Evolutionary conservation across 2,113 vertebrate genomes (phyloP).

Genomic region (Ia io): DNA sequence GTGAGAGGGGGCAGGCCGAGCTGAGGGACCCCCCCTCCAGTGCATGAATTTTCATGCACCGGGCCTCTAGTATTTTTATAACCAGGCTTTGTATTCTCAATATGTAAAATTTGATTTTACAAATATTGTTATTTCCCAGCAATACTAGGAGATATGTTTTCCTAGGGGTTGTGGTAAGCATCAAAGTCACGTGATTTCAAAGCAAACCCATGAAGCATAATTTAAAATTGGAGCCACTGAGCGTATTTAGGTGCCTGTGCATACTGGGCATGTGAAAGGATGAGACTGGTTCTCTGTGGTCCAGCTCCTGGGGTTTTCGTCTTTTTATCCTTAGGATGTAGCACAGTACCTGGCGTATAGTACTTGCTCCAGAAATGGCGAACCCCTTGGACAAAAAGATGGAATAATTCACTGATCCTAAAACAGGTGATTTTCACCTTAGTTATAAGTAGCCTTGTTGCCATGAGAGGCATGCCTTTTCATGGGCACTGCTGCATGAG

Average conservation of each 20-base stretch:
- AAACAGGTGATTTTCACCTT: not conserved
- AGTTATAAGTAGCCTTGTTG: not conserved
- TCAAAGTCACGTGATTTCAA: not conserved
- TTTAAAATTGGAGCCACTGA: not conserved
- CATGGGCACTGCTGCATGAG: not conserved
- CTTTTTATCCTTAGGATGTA: not conserved
- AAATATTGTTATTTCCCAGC: not conserved
- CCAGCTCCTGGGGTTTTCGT: not conserved
- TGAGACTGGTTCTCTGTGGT: not conserved
- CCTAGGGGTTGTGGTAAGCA: not conserved
- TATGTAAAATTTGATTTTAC: not conserved
- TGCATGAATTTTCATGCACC: too few species aligned
- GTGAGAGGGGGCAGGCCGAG: too few species aligned
- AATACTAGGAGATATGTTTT: not conserved
- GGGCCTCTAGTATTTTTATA: not conserved
- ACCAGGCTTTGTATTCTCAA: not conserved
- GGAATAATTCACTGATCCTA: not conserved
- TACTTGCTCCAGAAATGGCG: not conserved
- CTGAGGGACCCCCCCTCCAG: too few species aligned
- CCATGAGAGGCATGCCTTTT: not conserved
- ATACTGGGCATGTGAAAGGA: not conserved
- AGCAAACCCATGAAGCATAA: not conserved
- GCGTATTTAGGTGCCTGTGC: not conserved
- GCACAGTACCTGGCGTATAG: not conserved
- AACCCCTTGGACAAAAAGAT: not conserved